These are phyloP conservation scores for Sebastes fasciatus DNA, from an alignment of 2,113 vertebrate species.

Conservation along the genomic window DNA sequence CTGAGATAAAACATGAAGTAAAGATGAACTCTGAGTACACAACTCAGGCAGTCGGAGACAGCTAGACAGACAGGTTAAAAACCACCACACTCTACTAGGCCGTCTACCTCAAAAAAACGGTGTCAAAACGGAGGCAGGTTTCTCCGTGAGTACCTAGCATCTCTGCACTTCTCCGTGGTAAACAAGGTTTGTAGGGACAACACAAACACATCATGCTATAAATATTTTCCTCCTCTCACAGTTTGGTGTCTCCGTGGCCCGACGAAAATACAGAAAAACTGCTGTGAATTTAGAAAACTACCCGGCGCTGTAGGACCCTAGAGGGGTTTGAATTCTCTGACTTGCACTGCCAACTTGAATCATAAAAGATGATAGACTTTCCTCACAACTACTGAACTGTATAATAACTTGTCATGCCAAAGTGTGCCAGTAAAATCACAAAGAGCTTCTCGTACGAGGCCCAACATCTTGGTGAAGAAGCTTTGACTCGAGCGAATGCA, in stretches of 20 bases:
- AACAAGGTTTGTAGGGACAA: slow-evolving; percentile 30
- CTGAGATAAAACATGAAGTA: slow-evolving; percentile 10
- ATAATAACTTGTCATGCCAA: too few relatives aligned
- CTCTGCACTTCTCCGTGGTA: slow-evolving; percentile 14
- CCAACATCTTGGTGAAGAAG: background rate
- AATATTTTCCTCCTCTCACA: slow-evolving; percentile 31
- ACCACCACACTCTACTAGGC: slow-evolving; percentile 5
- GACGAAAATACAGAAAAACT: background rate
- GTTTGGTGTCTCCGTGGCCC: slow-evolving; percentile 11
- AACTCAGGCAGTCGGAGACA: slow-evolving; percentile 25
- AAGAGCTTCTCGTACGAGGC: background rate
- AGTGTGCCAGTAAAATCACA: background rate
- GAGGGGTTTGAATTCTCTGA: background rate
- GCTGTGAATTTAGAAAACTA: slow-evolving; percentile 9
- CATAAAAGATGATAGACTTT: background rate
- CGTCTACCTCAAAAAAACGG: background rate
- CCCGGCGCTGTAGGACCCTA: background rate
- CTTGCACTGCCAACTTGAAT: background rate
- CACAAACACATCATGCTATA: slow-evolving; percentile 22
- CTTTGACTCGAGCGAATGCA: too few relatives aligned
- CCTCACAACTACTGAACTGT: too few relatives aligned
- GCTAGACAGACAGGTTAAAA: slow-evolving; percentile 15
- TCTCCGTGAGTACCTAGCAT: slow-evolving; percentile 13
- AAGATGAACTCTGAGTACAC: background rate
- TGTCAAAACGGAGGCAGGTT: slow-evolving; percentile 32